phyloP scores from a whole-genome alignment of 2,113 vertebrate genomes.

The Piaya cayana region DNA sequence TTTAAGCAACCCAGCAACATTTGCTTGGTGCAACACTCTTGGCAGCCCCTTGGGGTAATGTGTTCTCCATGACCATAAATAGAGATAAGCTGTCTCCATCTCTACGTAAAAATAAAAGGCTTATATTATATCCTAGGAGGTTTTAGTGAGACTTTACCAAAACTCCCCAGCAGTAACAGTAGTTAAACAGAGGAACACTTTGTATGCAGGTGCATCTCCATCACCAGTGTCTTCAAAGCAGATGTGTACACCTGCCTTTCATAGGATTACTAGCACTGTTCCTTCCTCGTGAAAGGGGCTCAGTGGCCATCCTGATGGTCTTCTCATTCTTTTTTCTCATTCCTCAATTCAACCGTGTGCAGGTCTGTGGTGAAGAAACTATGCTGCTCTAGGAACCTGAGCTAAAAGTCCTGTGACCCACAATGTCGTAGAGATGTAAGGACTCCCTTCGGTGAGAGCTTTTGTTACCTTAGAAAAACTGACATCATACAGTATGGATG shows the following conservation, averaged over 20 bases:
- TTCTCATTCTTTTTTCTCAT: neutral
- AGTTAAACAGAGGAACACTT: neutral
- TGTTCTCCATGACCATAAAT: neutral
- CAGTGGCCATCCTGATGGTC: accelerated
- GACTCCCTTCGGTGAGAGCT: neutral
- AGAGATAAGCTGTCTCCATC: neutral
- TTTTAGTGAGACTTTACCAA: neutral
- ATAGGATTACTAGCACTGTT: neutral
- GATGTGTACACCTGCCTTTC: neutral
- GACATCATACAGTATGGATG: neutral
- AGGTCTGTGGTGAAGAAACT: neutral
- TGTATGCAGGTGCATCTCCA: neutral
- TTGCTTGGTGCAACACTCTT: neutral
- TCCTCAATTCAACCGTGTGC: neutral
- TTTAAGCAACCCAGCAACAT: neutral
- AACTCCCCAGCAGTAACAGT: neutral
- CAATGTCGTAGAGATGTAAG: neutral
- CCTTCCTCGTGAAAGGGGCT: neutral
- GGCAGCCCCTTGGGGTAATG: neutral
- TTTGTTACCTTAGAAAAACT: neutral
- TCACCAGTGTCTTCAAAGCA: neutral
- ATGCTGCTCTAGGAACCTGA: neutral
- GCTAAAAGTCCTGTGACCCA: neutral
- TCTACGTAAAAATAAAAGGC: neutral
- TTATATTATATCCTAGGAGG: neutral